Base-by-base conservation (phyloP, 2,113 vertebrate genomes). In the Archocentrus centrarchus region DNA sequence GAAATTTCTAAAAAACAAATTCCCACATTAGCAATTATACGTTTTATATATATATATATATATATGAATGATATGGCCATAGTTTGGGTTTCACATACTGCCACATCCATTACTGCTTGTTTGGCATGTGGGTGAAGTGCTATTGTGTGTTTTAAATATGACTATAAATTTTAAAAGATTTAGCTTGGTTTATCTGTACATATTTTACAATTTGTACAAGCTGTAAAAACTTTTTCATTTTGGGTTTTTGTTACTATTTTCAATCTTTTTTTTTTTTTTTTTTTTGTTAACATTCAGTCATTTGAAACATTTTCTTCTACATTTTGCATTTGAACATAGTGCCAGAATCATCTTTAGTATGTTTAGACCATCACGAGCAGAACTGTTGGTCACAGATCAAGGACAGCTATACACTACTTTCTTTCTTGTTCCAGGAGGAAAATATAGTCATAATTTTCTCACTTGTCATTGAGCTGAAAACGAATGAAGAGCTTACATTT, bases 391-490 rank as follows among this genome's bases (percentile, higher is more conserved):
- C 22, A 35, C 27, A 59, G 47, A 59, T 85, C 22, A 73, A 14
- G 55, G 70, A 27, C 39, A 75, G 82, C 27, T 53, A 15, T 58
- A 53, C 32, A 10, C 32, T 37, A 17, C 58, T 37, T 39, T 77
- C 20, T 76, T 44, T 55, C 7, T 81, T 55, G 44, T 44, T 35
- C 27, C 11, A 76, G 7, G 7, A 9, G 13, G 17, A 55, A 82
- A 81, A 81, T 20, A 30, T 14, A 82, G 75, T 57, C 20, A 60
- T 75, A 18, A 44, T 82, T 76, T 66, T 44, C 63, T 24, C 14
- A 11, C 27, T 60, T 77, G 24, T 87, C 81, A 58, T 58, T 32
- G 35, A 77, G 35, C 24, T 39, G 59, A 81, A 81, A 93, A 81
- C 80, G 53, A 85, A 80, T 37, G 10, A 75, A 59, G 50, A 61